Conservation (phyloP, 1,140 invertebrate genomes). For the Linepithema humile region DNA sequence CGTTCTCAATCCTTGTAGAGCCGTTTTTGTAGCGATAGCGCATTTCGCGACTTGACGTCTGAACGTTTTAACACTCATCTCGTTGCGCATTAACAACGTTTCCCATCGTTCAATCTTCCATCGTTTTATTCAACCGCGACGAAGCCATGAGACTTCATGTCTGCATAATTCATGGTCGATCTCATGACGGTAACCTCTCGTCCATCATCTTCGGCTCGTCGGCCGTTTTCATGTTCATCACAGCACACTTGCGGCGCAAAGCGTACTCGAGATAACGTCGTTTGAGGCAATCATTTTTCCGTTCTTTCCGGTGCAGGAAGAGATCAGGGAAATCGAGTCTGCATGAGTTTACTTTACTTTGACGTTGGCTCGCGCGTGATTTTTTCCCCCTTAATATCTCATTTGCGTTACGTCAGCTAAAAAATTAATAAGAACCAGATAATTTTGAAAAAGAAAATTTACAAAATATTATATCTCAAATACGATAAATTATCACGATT, state of each 20-base stretch:
- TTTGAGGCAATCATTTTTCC: background rate
- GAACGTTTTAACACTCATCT: conserved; percentile 47
- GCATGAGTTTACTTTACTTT: background rate
- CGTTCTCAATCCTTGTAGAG: background rate
- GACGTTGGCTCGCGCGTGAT: background rate
- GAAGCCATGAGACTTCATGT: conserved; percentile 4
- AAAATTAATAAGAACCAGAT: too few species aligned
- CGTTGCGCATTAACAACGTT: conserved; percentile 42
- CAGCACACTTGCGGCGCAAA: conserved; percentile 3
- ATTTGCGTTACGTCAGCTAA: too few species aligned
- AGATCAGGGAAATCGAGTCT: background rate
- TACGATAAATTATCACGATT: too few species aligned
- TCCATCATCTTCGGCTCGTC: conserved; percentile 54
- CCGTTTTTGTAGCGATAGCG: conserved; percentile 6
- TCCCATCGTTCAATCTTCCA: conserved; percentile 6
- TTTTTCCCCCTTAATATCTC: background rate
- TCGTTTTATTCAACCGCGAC: conserved; percentile 10
- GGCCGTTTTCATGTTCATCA: conserved; percentile 28
- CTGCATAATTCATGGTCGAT: conserved; percentile 63
- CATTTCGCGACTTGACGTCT: conserved; percentile 28
- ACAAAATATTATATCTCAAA: too few species aligned
- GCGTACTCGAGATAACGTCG: conserved; percentile 9
- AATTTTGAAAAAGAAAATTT: too few species aligned
- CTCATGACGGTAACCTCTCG: conserved; percentile 53
- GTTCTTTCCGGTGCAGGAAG: background rate